Evolutionary conservation across 2,888 invertebrate species (phyloP).

Genomic region (Platypus cylindrus): DNA sequence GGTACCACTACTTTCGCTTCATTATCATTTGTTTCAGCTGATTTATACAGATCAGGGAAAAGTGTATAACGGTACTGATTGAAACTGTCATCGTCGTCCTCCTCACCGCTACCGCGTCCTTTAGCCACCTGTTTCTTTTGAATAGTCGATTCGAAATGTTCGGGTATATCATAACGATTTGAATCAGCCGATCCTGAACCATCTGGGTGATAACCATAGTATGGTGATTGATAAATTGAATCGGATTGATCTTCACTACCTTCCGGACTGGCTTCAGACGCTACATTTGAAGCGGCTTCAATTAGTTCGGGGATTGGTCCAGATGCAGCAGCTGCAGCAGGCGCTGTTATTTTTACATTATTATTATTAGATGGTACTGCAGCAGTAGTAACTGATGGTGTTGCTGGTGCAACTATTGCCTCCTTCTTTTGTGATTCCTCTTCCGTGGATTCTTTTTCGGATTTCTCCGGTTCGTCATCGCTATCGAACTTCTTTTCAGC

Average conservation of each 20-base stretch:
- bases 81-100: constrained; percentile 32
- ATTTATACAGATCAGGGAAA: constrained; percentile 33
- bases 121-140: constrained; percentile 16
- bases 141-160: constrained; percentile 24
- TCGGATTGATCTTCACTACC: constrained; percentile 19
- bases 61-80: constrained; percentile 36
- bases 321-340: no score
- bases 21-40: constrained; percentile 27
- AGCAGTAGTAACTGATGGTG: constrained; percentile 8
- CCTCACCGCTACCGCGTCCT: constrained; percentile 26
- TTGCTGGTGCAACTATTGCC: constrained; percentile 26
- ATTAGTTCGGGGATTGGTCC: constrained; percentile 11
- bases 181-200: constrained; percentile 19
- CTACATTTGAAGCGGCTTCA: constrained; percentile 10
- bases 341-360: constrained; percentile 11
- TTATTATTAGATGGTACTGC: constrained; percentile 6
- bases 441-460: constrained; percentile 28
- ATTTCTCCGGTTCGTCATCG: constrained; percentile 40
- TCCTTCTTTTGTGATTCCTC: constrained; percentile 12
- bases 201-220: constrained; percentile 8
- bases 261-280: constrained; percentile 4
- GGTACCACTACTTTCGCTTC: constrained; percentile 21
- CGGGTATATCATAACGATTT: constrained; percentile 24
- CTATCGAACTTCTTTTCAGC: constrained; percentile 51
- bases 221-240: constrained; percentile 7